phyloP scores from a whole-genome alignment of 2,888 invertebrate genomes.

The Penaeus monodon region DNA sequence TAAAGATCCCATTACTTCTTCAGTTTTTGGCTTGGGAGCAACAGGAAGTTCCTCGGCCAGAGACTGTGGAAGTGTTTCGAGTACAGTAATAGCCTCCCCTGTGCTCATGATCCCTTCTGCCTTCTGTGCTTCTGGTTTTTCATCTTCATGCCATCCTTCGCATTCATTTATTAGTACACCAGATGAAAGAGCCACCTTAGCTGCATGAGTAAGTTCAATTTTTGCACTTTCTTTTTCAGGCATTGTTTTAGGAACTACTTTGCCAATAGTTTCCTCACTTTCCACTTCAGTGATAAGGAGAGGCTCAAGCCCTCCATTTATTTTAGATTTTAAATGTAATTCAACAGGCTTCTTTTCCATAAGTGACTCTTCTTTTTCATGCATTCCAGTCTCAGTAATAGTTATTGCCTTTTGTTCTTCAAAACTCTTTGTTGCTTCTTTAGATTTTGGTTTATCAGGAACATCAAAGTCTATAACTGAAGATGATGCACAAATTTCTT shows the following conservation, averaged over 20 bases:
- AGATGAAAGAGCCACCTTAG: slow-evolving; percentile 49
- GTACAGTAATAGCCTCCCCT: slow-evolving; percentile 51
- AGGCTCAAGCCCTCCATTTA: slow-evolving; percentile 52
- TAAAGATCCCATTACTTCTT: slow-evolving; percentile 50
- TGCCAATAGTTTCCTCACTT: slow-evolving; percentile 47
- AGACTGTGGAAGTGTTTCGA: slow-evolving; percentile 47
- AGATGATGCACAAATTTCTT: slow-evolving; percentile 43
- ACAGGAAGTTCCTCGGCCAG: slow-evolving; percentile 35
- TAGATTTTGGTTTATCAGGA: slow-evolving; percentile 43
- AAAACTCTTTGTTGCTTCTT: slow-evolving; percentile 53
- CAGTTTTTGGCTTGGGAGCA: slow-evolving; percentile 47
- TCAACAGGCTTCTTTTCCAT: slow-evolving; percentile 30
- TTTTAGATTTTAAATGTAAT: slow-evolving; percentile 36
- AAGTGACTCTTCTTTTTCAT: slow-evolving; percentile 47
- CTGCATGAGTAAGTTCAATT: slow-evolving; percentile 46
- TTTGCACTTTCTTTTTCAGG: slow-evolving; percentile 43
- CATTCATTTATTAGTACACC: slow-evolving; percentile 47
- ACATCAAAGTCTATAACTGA: slow-evolving; percentile 36
- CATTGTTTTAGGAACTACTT: slow-evolving; percentile 11
- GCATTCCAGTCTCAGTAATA: slow-evolving; percentile 44
- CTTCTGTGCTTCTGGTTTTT: slow-evolving; percentile 39
- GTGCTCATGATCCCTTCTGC: slow-evolving; percentile 50
- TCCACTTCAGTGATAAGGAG: slow-evolving; percentile 49
- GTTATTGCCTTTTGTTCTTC: slow-evolving; percentile 53
- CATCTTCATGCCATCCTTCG: slow-evolving; percentile 44